Evolutionary conservation across 2,888 invertebrate species (phyloP).

Genomic region (Himalopsyche anomala): DNA sequence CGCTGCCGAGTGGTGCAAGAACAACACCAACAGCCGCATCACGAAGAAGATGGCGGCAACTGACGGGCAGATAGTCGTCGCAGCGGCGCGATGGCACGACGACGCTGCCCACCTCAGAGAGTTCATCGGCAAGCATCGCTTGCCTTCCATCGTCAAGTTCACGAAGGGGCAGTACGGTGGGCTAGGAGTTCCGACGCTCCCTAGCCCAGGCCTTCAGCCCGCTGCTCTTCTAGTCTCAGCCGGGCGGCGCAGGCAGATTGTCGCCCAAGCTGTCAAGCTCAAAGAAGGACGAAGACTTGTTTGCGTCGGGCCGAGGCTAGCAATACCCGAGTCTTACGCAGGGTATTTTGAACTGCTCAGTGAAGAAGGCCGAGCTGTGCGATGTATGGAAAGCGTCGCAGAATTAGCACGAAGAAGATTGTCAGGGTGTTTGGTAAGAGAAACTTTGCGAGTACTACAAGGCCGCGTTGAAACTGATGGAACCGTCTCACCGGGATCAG

Average conservation of each 20-base stretch:
- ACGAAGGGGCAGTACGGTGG: constrained; percentile 96
- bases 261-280: constrained; percentile 92
- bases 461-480: constrained; percentile 80
- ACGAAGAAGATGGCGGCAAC: constrained; percentile 85
- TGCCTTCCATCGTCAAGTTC: constrained; percentile 92
- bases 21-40: constrained; percentile 32
- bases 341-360: constrained; percentile 96
- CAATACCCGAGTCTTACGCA: constrained; percentile 92
- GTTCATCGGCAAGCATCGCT: constrained; percentile 84
- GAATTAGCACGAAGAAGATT: constrained; percentile 87
- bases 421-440: constrained; percentile 87
- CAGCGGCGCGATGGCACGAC: constrained; percentile 87
- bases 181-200: constrained; percentile 91
- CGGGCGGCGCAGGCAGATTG: constrained; percentile 89
- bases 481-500: constrained; percentile 81
- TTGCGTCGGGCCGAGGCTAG: constrained; percentile 88
- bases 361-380: constrained; percentile 94
- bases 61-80: constrained; percentile 92
- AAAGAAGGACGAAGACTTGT: constrained; percentile 91
- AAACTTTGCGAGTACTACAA: constrained; percentile 84
- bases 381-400: constrained; percentile 91
- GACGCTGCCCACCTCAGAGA: constrained; percentile 85
- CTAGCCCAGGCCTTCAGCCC: constrained; percentile 90
- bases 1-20: constrained; percentile 45
- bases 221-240: constrained; percentile 91